Percentiles rank a stretch among this genome's conserved stretches.
These are phyloP conservation scores for Panonychus citri DNA, from an alignment of 1,140 invertebrate genomes.

Conservation along the genomic window DNA sequence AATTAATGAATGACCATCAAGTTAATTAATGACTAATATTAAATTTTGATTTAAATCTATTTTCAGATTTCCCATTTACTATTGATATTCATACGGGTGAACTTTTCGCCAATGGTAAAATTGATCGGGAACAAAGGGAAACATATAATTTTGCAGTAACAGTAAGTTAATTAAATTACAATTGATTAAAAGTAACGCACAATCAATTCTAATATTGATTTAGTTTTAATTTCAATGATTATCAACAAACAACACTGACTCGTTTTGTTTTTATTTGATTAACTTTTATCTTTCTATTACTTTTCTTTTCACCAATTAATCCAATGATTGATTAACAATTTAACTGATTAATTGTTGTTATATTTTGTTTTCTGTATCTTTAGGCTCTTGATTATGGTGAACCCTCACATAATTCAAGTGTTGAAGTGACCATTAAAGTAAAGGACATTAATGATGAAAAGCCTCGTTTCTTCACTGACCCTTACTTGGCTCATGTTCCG, in stretches of 20 bases:
- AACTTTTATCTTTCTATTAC: constrained; percentile 11
- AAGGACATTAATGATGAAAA: constrained; percentile 37
- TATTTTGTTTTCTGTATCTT: constrained; percentile 16
- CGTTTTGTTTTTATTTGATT: constrained; percentile 24
- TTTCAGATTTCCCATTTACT: constrained; percentile 35
- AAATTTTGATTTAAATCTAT: not conserved
- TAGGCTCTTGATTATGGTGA: constrained; percentile 36
- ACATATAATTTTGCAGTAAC: constrained; percentile 45
- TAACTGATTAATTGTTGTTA: not conserved
- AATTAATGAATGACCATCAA: too few relatives aligned
- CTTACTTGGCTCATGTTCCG: constrained; percentile 20
- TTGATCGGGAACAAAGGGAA: constrained; percentile 49
- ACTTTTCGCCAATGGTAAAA: constrained; percentile 42
- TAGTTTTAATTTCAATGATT: constrained; percentile 1
- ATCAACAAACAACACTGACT: constrained; percentile 18
- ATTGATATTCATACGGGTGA: constrained; percentile 46
- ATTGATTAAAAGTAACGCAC: too few relatives aligned
- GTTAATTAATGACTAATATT: too few relatives aligned
- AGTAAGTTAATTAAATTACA: constrained; percentile 28
- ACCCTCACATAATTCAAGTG: constrained; percentile 35
- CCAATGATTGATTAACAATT: not conserved
- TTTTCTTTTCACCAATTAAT: not conserved
- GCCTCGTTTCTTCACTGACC: constrained; percentile 26
- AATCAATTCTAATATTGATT: constrained; percentile 9
- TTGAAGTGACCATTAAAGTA: constrained; percentile 51